A percentile compares a stretch with the other conserved stretches of the same genome.
phyloP scores from a whole-genome alignment of 2,113 vertebrate species.

The Oncorhynchus kisutch region DNA sequence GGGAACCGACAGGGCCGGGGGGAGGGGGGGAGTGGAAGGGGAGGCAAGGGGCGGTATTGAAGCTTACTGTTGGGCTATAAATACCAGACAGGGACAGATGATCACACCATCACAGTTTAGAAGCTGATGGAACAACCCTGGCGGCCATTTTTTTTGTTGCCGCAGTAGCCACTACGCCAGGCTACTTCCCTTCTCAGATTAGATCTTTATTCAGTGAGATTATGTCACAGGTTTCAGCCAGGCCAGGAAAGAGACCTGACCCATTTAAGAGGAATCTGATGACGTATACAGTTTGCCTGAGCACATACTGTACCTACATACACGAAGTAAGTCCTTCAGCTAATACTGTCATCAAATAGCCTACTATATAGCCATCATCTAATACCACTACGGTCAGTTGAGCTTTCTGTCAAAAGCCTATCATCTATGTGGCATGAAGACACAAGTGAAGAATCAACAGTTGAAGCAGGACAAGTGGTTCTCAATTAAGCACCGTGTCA shows the following conservation, averaged over 20 bases:
- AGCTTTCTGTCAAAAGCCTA: not conserved
- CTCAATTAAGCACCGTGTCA: too few relatives aligned
- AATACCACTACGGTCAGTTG: not conserved
- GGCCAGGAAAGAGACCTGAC: slow-evolving; percentile 11
- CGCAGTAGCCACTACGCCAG: not conserved
- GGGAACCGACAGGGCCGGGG: too few relatives aligned
- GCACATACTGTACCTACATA: slow-evolving; percentile 1
- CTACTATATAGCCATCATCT: not conserved
- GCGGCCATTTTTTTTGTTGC: slow-evolving; percentile 55
- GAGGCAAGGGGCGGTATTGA: slow-evolving; percentile 5
- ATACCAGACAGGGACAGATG: slow-evolving; percentile 62
- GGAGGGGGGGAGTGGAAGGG: too few relatives aligned
- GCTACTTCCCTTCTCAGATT: slow-evolving; percentile 10
- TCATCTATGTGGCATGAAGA: too few relatives aligned
- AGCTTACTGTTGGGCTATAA: slow-evolving; percentile 66
- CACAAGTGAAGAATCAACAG: too few relatives aligned
- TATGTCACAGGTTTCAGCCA: slow-evolving; percentile 40
- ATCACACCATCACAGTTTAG: slow-evolving; percentile 69
- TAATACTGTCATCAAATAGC: slow-evolving; percentile 10
- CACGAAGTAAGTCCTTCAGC: slow-evolving; percentile 6
- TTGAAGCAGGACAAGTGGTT: too few relatives aligned
- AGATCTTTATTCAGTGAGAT: slow-evolving; percentile 41
- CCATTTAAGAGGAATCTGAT: not conserved
- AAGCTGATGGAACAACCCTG: slow-evolving; percentile 68
- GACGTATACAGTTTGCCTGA: not conserved